Evolutionary conservation across 2,797 vertebrate genomes (phyloP), one percentile per base, ranked within the genome.

Genomic region (Aratinga solstitialis): DNA sequence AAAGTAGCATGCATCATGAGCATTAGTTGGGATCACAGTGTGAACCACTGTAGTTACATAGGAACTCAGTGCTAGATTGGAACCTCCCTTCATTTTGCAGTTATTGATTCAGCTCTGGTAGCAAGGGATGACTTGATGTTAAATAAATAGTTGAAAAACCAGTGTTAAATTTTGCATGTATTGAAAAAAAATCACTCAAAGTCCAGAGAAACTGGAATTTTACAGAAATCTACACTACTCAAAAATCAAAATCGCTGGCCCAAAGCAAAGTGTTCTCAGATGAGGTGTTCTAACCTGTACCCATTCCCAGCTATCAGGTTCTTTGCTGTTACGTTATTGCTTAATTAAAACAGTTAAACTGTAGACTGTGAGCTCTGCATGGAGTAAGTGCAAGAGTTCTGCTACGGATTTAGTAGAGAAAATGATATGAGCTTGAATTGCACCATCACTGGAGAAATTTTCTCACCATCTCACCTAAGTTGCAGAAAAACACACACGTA

Each of bases 31-130:
- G 11, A 75, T 40, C 8, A 34, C 53, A 66, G 24, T 0, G 1
- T 19, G 38, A 88, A 14, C 12, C 34, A 36, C 26, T 30, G 20
- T 9, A 66, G 40, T 36, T 34, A 74, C 29, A 34, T 11, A 24
- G 0, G 7, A 47, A 84, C 17, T 4, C 22, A 66, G 0, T 7
- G 36, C 7, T n/a, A 19, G 10, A 34, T 42, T 7, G 10, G 38
- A 53, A 68, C n/a, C 24, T 66, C 53, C 34, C 23, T 45, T 21
- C 15, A 17, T 36, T 85, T 77, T 74, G 13, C 2, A 21, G 19
- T 67, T 74, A 34, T n/a, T 73, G 18, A 17, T 61, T 89, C 48
- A 68, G 27, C 17, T 82, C 53, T 42, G 13, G 9, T 5, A 77
- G 26, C 13, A 26, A 73, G 47, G 78, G 32, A 77, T 7, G 16